These are phyloP conservation scores for Gila robusta DNA, from an alignment of 2,797 vertebrate genomes.

Conservation along the genomic window DNA sequence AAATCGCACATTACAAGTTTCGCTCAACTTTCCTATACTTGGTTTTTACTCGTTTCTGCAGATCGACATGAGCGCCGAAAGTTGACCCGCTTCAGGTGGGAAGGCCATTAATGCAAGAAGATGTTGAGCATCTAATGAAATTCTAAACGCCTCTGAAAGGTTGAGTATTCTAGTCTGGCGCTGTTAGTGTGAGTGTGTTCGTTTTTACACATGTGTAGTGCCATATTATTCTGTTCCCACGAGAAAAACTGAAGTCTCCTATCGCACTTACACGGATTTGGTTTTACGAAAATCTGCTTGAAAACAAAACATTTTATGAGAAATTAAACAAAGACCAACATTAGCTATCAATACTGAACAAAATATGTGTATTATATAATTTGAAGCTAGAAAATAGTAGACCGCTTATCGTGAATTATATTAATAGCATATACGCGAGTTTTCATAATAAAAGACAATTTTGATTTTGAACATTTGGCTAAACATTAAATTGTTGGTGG, in stretches of 20 bases:
- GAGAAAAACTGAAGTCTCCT: constrained; percentile 33
- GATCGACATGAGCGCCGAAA: neutral
- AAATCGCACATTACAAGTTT: neutral
- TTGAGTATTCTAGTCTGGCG: constrained; percentile 23
- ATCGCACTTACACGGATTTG: neutral
- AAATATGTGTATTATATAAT: neutral
- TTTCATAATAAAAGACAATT: neutral
- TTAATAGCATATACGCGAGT: neutral
- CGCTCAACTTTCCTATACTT: neutral
- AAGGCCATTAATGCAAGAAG: constrained; percentile 10
- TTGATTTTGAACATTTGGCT: neutral
- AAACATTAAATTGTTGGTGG: neutral
- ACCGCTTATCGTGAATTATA: neutral
- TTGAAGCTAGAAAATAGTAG: neutral
- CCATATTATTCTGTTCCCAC: constrained; percentile 50
- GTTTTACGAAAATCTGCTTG: neutral
- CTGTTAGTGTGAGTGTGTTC: constrained; percentile 44
- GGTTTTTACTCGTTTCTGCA: neutral
- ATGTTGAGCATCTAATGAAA: constrained; percentile 17
- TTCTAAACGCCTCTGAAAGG: neutral
- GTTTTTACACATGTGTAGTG: constrained; percentile 47
- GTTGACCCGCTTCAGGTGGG: constrained; percentile 22
- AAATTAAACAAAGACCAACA: neutral
- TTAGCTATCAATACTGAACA: neutral
- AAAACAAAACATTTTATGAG: neutral